Evolutionary conservation across 2,797 vertebrate genomes (phyloP).

Genomic region (Esox masquinongy): DNA sequence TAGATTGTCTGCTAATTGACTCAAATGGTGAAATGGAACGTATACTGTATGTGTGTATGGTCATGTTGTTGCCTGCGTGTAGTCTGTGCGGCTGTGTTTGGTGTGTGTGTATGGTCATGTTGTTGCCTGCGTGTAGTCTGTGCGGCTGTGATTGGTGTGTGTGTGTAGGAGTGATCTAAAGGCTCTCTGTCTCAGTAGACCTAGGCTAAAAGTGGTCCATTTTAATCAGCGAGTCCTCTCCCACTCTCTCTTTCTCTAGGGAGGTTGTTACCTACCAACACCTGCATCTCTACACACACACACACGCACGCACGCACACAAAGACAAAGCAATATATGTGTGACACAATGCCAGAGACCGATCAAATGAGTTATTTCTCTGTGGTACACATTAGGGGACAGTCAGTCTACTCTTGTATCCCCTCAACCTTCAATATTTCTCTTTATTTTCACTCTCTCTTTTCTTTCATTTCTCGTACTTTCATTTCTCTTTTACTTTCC

Average conservation of each 20-base stretch:
- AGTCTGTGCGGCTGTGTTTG: background rate
- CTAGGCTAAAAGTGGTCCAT: conserved; percentile 50
- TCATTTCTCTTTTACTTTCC: background rate
- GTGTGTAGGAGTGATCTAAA: conserved; percentile 14
- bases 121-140: background rate
- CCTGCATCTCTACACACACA: conserved; percentile 51
- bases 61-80: too few relatives aligned
- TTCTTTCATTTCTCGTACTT: background rate
- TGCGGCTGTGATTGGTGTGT: background rate
- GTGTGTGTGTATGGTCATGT: background rate
- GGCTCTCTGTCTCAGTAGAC: conserved; percentile 54
- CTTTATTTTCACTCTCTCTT: conserved; percentile 14
- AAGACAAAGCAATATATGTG: background rate
- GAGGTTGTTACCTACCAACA: conserved; percentile 67
- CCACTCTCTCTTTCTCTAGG: conserved; percentile 40
- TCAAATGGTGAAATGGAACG: too few relatives aligned
- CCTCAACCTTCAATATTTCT: background rate
- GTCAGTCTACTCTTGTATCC: background rate
- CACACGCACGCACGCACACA: background rate
- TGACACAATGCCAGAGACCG: background rate
- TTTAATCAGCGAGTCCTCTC: conserved; percentile 2
- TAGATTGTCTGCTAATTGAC: too few relatives aligned
- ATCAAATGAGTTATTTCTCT: background rate
- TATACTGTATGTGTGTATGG: too few relatives aligned
- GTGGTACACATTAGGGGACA: background rate